Evolutionary conservation across 2,797 vertebrate species (phyloP).

Genomic region (Danio kyathit): DNA sequence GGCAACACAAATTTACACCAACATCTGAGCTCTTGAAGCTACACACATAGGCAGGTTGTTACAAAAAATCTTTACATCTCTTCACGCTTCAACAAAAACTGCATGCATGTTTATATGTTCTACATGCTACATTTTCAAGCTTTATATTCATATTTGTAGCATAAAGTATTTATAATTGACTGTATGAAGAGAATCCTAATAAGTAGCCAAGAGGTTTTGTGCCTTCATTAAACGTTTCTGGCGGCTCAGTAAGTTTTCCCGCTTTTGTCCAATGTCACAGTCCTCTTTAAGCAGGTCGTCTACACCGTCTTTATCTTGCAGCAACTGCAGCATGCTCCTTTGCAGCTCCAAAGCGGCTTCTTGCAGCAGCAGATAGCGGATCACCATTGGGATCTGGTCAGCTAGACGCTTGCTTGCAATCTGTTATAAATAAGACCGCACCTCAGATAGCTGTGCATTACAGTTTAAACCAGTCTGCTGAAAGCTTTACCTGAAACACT

Average conservation of each 20-base stretch:
- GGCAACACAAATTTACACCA: too few species aligned
- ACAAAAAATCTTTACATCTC: too few species aligned
- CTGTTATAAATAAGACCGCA: conserved; percentile 66
- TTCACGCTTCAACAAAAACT: too few species aligned
- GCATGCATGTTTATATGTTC: too few species aligned
- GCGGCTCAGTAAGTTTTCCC: conserved; percentile 70
- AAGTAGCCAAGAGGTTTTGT: conserved; percentile 70
- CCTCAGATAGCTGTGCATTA: background rate
- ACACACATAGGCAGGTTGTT: too few species aligned
- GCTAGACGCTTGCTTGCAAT: conserved; percentile 79
- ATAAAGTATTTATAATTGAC: too few species aligned
- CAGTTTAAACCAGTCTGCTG: too few species aligned
- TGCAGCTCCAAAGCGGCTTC: conserved; percentile 75
- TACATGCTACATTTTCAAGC: too few species aligned
- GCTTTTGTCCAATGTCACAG: conserved; percentile 72
- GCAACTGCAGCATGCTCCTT: conserved; percentile 80
- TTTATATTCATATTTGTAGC: too few species aligned
- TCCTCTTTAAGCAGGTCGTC: conserved; percentile 82
- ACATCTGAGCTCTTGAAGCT: too few species aligned
- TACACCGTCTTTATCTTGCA: conserved; percentile 79
- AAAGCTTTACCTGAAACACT: conserved; percentile 50
- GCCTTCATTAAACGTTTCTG: conserved; percentile 77
- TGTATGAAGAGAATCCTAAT: conserved; percentile 63
- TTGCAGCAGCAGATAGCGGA: conserved; percentile 82
- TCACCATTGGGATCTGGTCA: conserved; percentile 86